Evolutionary conservation across 2,888 invertebrate genomes (phyloP).

Genomic region (Steinernema scapterisci): DNA sequence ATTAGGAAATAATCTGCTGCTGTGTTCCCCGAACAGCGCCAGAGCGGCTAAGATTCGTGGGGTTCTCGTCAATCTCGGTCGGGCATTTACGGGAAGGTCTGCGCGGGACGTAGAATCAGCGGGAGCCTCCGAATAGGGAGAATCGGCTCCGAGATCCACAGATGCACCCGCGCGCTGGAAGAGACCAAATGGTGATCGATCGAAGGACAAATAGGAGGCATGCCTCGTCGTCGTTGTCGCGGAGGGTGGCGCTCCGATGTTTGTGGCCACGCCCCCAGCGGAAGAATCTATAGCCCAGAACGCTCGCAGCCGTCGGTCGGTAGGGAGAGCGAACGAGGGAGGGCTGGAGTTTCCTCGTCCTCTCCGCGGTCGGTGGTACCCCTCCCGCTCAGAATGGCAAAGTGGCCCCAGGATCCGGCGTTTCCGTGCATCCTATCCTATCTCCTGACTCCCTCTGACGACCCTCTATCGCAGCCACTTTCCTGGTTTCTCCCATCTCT

Average conservation of each 20-base stretch:
- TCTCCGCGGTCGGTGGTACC: not conserved
- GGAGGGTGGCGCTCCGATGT: not conserved
- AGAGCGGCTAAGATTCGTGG: no score
- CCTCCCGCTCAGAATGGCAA: not conserved
- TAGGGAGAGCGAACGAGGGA: not conserved
- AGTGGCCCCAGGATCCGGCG: not conserved
- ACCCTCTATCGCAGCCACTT: no score
- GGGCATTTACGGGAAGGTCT: no score
- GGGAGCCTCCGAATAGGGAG: no score
- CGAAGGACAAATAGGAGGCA: constrained; percentile 20
- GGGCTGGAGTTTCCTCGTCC: not conserved
- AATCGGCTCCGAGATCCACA: no score
- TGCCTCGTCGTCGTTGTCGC: not conserved
- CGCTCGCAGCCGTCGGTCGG: constrained; percentile 15
- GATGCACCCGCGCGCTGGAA: not conserved
- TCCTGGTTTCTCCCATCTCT: no score
- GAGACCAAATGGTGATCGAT: constrained; percentile 23
- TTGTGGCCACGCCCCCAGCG: not conserved
- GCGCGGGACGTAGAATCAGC: no score
- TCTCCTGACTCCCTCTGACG: no score
- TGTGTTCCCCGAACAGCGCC: no score
- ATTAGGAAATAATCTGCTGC: not conserved
- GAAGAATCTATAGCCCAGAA: constrained; percentile 18
- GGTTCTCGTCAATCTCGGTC: no score
- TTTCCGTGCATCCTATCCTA: no score